Conservation (phyloP, 2,888 invertebrate genomes). For the Gymnosoma rotundatum region DNA sequence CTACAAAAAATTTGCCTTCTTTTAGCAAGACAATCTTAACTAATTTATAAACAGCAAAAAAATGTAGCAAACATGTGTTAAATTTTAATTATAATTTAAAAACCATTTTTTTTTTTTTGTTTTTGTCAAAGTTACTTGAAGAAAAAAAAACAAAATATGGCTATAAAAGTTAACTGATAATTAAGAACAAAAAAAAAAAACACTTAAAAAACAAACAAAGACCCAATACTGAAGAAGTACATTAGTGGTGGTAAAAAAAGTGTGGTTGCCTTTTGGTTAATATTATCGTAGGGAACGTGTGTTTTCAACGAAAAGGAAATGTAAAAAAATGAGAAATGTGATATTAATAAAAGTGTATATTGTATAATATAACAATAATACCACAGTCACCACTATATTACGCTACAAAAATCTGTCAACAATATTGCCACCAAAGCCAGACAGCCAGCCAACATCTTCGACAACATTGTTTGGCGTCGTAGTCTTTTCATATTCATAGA, state of each 20-base stretch:
- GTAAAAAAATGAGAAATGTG: conserved; percentile 33
- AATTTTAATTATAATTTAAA: conserved; percentile 35
- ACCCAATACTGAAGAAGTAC: conserved; percentile 19
- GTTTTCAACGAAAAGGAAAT: conserved; percentile 15
- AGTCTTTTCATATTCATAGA: background rate
- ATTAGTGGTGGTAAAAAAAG: background rate
- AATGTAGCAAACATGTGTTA: conserved; percentile 27
- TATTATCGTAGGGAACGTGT: conserved; percentile 32
- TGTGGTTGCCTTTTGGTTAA: conserved; percentile 20
- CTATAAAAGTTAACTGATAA: conserved; percentile 6
- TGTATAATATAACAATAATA: conserved; percentile 16
- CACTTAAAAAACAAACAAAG: conserved; percentile 16
- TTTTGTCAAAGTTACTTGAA: background rate
- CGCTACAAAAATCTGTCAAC: conserved; percentile 21
- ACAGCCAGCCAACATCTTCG: background rate
- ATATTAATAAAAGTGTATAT: conserved; percentile 29
- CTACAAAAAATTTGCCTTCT: background rate
- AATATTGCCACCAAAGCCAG: background rate
- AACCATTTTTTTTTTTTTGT: conserved; percentile 1
- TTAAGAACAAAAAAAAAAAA: background rate
- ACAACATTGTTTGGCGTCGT: conserved; percentile 8
- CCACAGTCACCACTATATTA: conserved; percentile 43
- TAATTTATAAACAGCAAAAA: conserved; percentile 20
- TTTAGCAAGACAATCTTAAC: conserved; percentile 43
- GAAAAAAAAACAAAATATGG: background rate